Base-by-base conservation (phyloP, 2,113 vertebrate species). In the Gulo gulo region DNA sequence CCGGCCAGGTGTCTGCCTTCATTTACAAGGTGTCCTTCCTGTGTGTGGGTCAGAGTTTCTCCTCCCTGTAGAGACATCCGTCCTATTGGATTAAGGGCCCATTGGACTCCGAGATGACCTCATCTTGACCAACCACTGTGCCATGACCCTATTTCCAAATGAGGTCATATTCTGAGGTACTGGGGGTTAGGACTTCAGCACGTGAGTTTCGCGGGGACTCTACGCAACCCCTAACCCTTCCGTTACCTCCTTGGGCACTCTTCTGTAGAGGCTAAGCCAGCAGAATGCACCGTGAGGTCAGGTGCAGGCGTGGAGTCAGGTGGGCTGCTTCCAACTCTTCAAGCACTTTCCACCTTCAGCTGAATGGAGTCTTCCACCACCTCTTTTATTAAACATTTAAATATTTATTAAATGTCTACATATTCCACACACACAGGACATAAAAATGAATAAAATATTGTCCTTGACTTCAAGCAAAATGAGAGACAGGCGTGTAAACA, bases 401-500 rank as follows among this genome's bases (percentile, higher is more conserved):
- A 88, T n/a, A 45, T 80, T 61, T 73, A 78, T 92, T 91, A 59
- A 94, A 85, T 34, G 39, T 93, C 47, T 81, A 59, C 16, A 31
- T n/a, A 79, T 95, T 26, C 74, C 86, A 91, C 67, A 94, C 29
- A 57, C 47, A 23, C n/a, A 89, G 23, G n/a, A 79, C 59, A 36
- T 73, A 94, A 86, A 96, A 50, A 79, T 45, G 61, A 95, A 69
- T 69, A 94, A 82, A 94, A 94, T 92, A 71, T 45, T 85, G 59
- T 74, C 73, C 87, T 85, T 83, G 84, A 92, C 59, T 80, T 81
- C 67, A 59, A 92, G 65, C 63, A 87, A 82, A 59, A 91, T 50
- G 83, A 94, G 42, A 91, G 82, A 71, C n/a, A 94, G 47, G n/a
- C 7, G 20, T n/a, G 4, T 74, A 91, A 91, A 95, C 83, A 89